phyloP scores from a whole-genome alignment of 2,888 invertebrate genomes.

The Eristalis arbustorum region DNA sequence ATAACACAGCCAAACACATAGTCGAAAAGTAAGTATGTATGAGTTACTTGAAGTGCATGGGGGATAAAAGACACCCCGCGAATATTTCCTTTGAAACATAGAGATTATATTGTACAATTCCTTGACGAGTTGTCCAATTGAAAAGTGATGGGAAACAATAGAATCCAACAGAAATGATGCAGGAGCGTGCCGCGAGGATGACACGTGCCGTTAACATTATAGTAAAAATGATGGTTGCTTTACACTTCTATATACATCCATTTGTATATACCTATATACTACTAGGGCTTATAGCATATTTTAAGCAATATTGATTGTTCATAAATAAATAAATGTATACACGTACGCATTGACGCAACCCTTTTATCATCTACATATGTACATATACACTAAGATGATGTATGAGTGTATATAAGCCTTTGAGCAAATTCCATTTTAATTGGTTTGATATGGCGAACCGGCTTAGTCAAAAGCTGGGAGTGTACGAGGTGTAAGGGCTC shows the following conservation, averaged over 20 bases:
- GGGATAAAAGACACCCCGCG: conserved; percentile 41
- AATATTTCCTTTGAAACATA: conserved; percentile 36
- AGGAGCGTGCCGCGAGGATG: conserved; percentile 61
- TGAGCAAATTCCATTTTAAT: not conserved
- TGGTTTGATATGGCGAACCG: not conserved
- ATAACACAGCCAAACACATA: not conserved
- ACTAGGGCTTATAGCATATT: conserved; percentile 53
- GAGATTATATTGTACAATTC: conserved; percentile 48
- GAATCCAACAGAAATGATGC: conserved; percentile 46
- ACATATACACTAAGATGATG: not conserved
- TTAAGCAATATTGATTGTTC: conserved; percentile 29
- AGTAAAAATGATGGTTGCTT: conserved; percentile 46
- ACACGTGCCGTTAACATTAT: conserved; percentile 61
- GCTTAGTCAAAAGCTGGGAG: not conserved
- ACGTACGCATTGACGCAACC: not conserved
- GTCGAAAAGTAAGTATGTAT: not conserved
- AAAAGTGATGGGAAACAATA: conserved; percentile 67
- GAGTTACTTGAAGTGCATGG: not conserved
- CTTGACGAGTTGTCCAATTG: conserved; percentile 63
- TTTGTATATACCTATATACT: not conserved
- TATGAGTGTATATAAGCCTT: not conserved
- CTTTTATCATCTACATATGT: not conserved
- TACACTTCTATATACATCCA: not conserved
- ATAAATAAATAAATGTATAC: not conserved
- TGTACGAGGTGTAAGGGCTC: too few relatives aligned